Evolutionary conservation across 2,797 vertebrate genomes (phyloP).

Genomic region (Nothura maculosa): DNA sequence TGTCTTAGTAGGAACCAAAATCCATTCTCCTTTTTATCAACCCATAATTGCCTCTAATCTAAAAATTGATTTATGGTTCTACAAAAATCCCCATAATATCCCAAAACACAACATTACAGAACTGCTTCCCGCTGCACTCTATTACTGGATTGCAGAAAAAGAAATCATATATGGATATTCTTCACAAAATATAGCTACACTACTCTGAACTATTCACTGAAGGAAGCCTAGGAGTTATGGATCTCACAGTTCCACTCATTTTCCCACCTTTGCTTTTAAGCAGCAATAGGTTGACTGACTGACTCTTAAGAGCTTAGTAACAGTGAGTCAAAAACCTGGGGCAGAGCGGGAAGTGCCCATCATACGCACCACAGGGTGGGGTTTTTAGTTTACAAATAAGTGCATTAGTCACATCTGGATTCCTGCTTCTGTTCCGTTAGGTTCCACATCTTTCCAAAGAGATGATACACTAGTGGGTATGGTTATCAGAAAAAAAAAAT

Average conservation of each 20-base stretch:
- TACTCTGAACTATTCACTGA: neutral
- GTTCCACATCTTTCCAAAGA: neutral
- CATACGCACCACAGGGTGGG: neutral
- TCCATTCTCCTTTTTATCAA: rapidly evolving
- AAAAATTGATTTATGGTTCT: neutral
- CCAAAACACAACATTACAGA: neutral
- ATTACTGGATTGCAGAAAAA: neutral
- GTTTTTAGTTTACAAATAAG: no score
- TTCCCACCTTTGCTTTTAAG: neutral
- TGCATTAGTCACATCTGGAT: neutral
- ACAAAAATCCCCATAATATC: neutral
- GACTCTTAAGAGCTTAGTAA: neutral
- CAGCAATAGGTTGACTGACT: neutral
- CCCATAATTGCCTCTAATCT: neutral
- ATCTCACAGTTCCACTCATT: neutral
- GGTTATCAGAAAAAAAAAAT: neutral
- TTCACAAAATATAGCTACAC: neutral
- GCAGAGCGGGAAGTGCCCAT: neutral
- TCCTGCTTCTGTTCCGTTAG: neutral
- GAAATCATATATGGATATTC: neutral
- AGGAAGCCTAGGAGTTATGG: neutral
- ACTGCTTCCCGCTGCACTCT: neutral
- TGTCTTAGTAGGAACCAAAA: neutral
- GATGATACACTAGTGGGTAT: neutral
- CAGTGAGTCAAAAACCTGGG: neutral